Evolutionary conservation across 2,113 vertebrate species (phyloP), one percentile per base, ranked within the genome.

Genomic region (Junco hyemalis): DNA sequence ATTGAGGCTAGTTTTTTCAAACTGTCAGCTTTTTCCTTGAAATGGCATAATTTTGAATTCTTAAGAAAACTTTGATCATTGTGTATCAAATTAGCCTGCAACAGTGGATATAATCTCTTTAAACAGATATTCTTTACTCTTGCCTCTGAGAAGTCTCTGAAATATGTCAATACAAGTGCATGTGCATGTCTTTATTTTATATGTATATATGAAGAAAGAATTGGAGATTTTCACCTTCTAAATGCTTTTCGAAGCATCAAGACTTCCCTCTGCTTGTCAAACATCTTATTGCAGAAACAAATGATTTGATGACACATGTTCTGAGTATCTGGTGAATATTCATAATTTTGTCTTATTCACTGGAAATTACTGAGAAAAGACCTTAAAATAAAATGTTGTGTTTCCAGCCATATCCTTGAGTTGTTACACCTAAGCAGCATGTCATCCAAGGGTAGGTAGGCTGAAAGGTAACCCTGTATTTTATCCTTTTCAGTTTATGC

Each of bases 281-380:
- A 72, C 15, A 79, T 78, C 65, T 90, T 70, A 86, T 3, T 93
- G 85, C 70, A 95, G 81, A 81, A 89, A 50, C 56, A 95, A 90
- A 90, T 80, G 22, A 79, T 22, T 59, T 92, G 78, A 96, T 96
- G 83, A 81, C 66, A 95, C 94, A 48, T 12, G 19, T 63, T 94
- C 53, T n/a, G 57, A 38, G 18, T 89, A 54, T 57, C 59, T 64
- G 38, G 57, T 89, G 47, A 87, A 89, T 86, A 81, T 69, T 80
- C 79, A 87, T 90, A 79, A 54, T 89, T 88, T 11, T 45, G 19
- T 68, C 28, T 93, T 92, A 90, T 42, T 64, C 48, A 53, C 25
- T 56, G 44, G 88, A 95, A 96, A 86, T 35, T 69, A 51, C n/a
- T 60, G 40, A 91, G 64, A 66, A 42, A 70, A 85, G 26, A 40